Conservation (phyloP, 2,797 vertebrate genomes). For the Telmatherina bonti region DNA sequence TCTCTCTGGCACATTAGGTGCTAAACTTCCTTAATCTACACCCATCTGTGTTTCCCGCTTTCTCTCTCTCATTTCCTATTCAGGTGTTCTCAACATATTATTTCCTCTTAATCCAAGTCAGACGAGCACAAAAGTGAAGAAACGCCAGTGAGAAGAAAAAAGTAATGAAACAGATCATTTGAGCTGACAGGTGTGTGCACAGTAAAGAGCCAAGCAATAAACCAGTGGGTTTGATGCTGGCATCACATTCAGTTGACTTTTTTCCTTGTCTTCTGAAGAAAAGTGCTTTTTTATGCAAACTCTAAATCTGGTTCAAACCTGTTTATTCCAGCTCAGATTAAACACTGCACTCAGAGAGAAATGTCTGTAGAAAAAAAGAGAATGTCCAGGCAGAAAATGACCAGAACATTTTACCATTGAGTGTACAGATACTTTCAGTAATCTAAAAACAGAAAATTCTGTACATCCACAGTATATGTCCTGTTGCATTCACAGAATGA, state of each 20-base stretch:
- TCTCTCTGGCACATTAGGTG: slow-evolving; percentile 23
- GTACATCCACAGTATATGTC: no score
- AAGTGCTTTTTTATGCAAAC: not conserved
- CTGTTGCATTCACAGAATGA: no score
- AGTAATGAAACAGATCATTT: slow-evolving; percentile 8
- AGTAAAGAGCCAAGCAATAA: not conserved
- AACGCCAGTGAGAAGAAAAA: slow-evolving; percentile 26
- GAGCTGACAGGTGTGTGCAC: not conserved
- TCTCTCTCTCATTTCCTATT: slow-evolving; percentile 4
- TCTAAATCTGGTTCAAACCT: no score
- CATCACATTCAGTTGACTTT: not conserved
- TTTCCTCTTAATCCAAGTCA: slow-evolving; percentile 23
- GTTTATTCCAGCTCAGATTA: no score
- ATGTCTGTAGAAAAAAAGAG: no score
- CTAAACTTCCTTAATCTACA: not conserved
- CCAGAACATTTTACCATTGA: no score
- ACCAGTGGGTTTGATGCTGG: no score
- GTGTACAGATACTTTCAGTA: no score
- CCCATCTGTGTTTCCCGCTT: not conserved
- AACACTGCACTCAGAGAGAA: not conserved
- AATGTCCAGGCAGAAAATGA: no score
- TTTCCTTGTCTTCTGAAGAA: not conserved
- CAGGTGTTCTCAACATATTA: not conserved
- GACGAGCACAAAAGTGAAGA: slow-evolving; percentile 30
- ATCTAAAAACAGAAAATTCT: no score